A percentile compares a stretch with the other conserved stretches of the same genome.
These are phyloP conservation scores for Sylvia borin DNA, from an alignment of 2,797 vertebrate genomes.

Conservation along the genomic window DNA sequence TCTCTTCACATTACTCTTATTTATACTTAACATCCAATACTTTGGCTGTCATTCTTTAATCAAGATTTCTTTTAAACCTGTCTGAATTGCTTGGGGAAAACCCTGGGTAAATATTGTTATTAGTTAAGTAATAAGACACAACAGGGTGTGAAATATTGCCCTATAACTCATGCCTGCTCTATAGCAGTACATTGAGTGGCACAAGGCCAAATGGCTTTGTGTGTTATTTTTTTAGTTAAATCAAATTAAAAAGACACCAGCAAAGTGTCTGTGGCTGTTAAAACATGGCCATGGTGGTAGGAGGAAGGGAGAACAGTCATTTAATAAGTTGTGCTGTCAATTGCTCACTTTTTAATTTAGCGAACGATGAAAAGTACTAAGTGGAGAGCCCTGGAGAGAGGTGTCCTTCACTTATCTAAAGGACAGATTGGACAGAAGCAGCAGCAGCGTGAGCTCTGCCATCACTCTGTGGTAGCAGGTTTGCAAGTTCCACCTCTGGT, in stretches of 20 bases:
- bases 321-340: constrained; percentile 49
- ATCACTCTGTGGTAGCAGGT: not conserved
- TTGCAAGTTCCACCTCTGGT: not conserved
- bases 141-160: constrained; percentile 72
- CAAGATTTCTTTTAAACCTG: constrained; percentile 75
- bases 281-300: constrained; percentile 15
- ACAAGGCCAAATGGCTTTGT: constrained; percentile 71
- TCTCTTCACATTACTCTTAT: constrained; percentile 73
- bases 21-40: constrained; percentile 76
- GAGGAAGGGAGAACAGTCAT: not conserved
- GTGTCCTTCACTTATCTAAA: constrained; percentile 57
- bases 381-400: constrained; percentile 13
- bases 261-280: constrained; percentile 44
- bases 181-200: constrained; percentile 43
- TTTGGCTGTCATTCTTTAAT: constrained; percentile 75
- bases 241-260: constrained; percentile 73
- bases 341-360: constrained; percentile 59
- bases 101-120: constrained; percentile 76
- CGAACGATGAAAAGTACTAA: constrained; percentile 46
- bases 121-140: constrained; percentile 76
- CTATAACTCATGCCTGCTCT: constrained; percentile 66
- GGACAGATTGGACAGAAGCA: constrained; percentile 51
- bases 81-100: constrained; percentile 65
- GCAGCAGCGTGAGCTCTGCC: not conserved
- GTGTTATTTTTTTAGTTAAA: constrained; percentile 68